Conservation (phyloP, 2,888 invertebrate species). For the Danaus chrysippus region DNA sequence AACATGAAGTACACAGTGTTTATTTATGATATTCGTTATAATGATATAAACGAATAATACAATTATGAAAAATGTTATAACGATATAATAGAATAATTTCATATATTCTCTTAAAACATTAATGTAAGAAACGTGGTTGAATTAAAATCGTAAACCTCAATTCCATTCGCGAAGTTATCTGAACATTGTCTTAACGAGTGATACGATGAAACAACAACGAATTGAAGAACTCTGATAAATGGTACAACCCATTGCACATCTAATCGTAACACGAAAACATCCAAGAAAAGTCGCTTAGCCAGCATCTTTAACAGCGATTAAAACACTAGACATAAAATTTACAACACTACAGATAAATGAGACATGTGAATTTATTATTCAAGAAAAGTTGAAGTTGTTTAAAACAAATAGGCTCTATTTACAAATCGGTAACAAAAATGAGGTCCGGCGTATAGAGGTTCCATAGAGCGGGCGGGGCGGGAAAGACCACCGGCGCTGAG, state of each 20-base stretch:
- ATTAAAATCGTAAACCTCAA: not conserved
- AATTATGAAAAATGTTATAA: too few species aligned
- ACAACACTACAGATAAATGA: not conserved
- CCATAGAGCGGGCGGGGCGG: constrained; percentile 46
- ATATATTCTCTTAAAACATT: not conserved
- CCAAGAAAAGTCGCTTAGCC: not conserved
- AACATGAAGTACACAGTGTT: too few species aligned
- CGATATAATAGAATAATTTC: not conserved
- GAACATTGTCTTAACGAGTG: constrained; percentile 3
- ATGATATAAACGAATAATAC: too few species aligned
- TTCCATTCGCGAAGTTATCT: not conserved
- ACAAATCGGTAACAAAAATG: constrained; percentile 30
- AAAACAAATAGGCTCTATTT: constrained; percentile 27
- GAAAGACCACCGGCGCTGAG: constrained; percentile 73
- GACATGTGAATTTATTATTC: constrained; percentile 3
- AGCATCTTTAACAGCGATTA: not conserved
- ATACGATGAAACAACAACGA: not conserved
- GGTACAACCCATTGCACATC: not conserved
- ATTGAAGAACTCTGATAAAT: constrained; percentile 3
- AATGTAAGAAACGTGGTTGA: not conserved
- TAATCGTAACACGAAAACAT: not conserved
- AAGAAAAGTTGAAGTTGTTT: constrained; percentile 20
- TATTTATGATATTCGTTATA: too few species aligned
- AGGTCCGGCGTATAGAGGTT: constrained; percentile 47
- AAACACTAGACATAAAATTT: not conserved